These are phyloP conservation scores for Aspidiotus destructor DNA, from an alignment of 2,888 invertebrate species.

Conservation along the genomic window DNA sequence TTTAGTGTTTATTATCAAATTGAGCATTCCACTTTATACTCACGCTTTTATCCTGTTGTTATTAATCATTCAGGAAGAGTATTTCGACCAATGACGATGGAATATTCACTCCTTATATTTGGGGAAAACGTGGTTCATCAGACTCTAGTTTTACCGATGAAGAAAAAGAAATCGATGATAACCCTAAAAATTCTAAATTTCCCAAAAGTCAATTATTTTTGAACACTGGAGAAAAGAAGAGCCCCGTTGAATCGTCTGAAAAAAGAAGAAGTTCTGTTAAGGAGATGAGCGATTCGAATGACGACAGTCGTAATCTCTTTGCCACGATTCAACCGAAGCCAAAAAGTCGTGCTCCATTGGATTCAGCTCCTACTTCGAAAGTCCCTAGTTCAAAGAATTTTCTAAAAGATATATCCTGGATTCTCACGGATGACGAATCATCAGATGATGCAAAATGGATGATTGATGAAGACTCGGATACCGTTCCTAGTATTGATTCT, in stretches of 20 bases:
- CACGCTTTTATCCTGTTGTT: too few relatives aligned
- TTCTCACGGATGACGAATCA: constrained; percentile 4
- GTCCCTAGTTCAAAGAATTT: too few relatives aligned
- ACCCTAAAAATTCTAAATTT: not conserved
- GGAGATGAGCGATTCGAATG: not conserved
- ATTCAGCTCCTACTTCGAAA: not conserved
- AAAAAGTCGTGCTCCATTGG: not conserved
- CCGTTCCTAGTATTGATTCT: not conserved
- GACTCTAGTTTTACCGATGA: constrained; percentile 11
- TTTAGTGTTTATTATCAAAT: not conserved
- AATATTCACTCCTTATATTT: constrained; percentile 26
- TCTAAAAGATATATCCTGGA: constrained; percentile 9
- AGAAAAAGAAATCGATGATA: constrained; percentile 1
- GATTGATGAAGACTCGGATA: not conserved
- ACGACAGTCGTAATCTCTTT: not conserved
- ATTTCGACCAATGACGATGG: constrained; percentile 14
- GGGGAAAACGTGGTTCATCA: constrained; percentile 14
- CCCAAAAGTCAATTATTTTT: not conserved
- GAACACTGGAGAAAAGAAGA: not conserved
- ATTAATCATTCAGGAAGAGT: constrained; percentile 5
- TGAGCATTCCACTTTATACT: too few relatives aligned
- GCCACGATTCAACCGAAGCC: too few relatives aligned
- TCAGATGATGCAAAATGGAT: not conserved
- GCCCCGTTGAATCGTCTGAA: not conserved
- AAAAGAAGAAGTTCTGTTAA: not conserved